Percentiles rank a stretch among this genome's conserved stretches.
Conservation (phyloP, 2,797 vertebrate genomes). For the Garrulus glandarius region DNA sequence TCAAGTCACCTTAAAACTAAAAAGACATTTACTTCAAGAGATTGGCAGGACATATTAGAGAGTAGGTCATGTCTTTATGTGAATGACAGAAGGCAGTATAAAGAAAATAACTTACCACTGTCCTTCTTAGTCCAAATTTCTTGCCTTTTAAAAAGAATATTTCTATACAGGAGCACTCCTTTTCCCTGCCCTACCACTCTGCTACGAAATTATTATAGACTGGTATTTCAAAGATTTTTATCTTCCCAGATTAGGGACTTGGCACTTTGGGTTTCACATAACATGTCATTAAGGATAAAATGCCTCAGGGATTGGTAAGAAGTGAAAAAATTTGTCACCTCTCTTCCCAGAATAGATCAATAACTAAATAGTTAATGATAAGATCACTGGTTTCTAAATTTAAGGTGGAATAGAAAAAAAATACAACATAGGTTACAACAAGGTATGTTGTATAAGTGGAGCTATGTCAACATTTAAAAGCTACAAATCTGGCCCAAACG, state of each 20-base stretch:
- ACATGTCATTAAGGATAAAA: neutral
- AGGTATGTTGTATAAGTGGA: neutral
- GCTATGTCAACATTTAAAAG: neutral
- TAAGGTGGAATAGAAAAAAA: neutral
- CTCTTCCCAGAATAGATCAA: neutral
- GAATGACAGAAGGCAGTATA: neutral
- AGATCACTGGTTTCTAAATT: neutral
- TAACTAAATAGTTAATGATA: neutral
- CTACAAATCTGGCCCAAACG: neutral
- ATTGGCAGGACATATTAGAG: neutral
- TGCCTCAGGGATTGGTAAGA: neutral
- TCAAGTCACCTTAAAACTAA: slow-evolving; percentile 9
- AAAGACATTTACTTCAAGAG: neutral
- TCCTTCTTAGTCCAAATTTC: neutral
- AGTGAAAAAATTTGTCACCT: neutral
- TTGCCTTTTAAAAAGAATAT: neutral
- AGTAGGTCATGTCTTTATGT: neutral
- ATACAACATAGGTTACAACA: neutral
- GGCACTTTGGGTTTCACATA: neutral
- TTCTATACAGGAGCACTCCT: neutral
- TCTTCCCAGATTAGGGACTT: neutral
- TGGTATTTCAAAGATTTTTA: neutral
- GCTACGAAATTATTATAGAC: neutral
- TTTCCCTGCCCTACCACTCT: neutral
- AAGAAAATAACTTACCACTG: neutral